Percentiles rank a stretch among this genome's conserved stretches.
Evolutionary conservation across 2,797 vertebrate species (phyloP).

Genomic region (Pelobates cultripes): DNA sequence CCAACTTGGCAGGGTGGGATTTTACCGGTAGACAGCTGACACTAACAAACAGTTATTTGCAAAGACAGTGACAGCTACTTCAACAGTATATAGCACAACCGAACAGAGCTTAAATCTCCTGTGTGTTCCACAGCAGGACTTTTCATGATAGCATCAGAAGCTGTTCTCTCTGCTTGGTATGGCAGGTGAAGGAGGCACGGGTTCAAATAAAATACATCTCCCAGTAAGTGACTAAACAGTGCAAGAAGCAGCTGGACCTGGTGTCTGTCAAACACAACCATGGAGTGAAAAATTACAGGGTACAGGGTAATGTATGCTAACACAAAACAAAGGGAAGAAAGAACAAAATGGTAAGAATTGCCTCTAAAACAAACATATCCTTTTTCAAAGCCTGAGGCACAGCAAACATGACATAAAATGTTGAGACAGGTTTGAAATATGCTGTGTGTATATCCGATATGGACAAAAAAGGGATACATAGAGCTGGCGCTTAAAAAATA

Average conservation of each 20-base stretch:
- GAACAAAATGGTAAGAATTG: constrained; percentile 6
- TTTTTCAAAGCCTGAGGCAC: constrained; percentile 42
- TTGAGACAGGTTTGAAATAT: constrained; percentile 13
- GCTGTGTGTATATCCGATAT: not conserved
- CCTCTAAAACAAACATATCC: constrained; percentile 21
- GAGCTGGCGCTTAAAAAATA: not conserved
- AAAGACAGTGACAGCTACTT: not conserved
- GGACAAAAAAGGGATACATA: not conserved
- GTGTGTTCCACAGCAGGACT: constrained; percentile 44
- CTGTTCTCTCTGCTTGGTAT: constrained; percentile 6
- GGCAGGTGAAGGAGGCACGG: constrained; percentile 41
- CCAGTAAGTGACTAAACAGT: constrained; percentile 50
- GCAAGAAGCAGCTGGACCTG: constrained; percentile 43
- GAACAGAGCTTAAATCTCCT: constrained; percentile 24
- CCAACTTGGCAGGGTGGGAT: not conserved
- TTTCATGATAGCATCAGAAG: constrained; percentile 10
- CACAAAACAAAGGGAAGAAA: constrained; percentile 37
- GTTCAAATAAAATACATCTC: constrained; percentile 45
- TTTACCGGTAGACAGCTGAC: not conserved
- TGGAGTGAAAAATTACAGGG: constrained; percentile 46
- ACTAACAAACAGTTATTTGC: not conserved
- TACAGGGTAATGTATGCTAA: constrained; percentile 17
- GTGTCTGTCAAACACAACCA: constrained; percentile 36
- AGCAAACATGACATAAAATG: constrained; percentile 11
- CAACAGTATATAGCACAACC: not conserved